Percentiles rank a stretch among this genome's conserved stretches.
Evolutionary conservation across 2,113 vertebrate genomes (phyloP).

Genomic region (Ochotona curzoniae): DNA sequence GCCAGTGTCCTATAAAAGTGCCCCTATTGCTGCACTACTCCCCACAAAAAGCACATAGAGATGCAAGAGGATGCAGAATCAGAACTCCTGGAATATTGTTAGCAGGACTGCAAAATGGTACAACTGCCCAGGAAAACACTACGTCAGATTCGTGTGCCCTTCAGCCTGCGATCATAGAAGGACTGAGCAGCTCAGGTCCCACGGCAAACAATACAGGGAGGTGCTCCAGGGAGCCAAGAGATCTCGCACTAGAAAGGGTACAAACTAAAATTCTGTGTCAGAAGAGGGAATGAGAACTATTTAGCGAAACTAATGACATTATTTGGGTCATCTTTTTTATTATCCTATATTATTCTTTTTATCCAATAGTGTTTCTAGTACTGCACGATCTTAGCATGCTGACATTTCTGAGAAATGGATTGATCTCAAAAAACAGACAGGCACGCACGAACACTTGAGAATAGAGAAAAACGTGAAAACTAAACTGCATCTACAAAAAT

Average conservation of each 20-base stretch:
- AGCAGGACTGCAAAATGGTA: background rate
- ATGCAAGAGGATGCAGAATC: background rate
- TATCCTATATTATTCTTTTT: too few species aligned
- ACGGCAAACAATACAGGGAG: background rate
- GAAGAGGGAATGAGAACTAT: background rate
- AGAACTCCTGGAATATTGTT: background rate
- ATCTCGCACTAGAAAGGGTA: background rate
- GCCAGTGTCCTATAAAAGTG: too few species aligned
- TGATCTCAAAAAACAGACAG: background rate
- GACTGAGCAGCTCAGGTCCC: background rate
- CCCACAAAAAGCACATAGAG: background rate
- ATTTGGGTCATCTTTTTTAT: background rate
- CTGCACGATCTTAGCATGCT: background rate
- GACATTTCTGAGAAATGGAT: background rate
- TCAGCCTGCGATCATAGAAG: background rate
- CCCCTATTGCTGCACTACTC: too few species aligned
- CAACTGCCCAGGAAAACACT: background rate
- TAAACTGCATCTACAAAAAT: background rate
- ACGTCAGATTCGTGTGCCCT: too few species aligned
- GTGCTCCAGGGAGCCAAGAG: background rate
- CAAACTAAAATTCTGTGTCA: background rate
- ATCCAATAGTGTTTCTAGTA: background rate
- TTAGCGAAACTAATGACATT: background rate
- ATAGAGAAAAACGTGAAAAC: background rate
- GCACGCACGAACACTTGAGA: background rate